Evolutionary conservation across 2,113 vertebrate genomes (phyloP).

Genomic region (Leucopternis melanops): DNA sequence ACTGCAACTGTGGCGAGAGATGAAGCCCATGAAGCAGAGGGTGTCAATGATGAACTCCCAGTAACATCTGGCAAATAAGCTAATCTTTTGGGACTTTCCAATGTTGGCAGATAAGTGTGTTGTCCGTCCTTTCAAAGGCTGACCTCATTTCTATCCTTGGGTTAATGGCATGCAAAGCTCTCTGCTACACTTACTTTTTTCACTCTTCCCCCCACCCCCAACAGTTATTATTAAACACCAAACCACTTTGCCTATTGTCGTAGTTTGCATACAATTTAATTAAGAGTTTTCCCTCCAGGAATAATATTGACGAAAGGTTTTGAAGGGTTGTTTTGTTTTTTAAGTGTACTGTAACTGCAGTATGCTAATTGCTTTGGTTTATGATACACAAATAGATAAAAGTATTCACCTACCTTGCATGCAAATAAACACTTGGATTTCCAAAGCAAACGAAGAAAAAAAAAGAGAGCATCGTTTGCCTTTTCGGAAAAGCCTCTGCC

Average conservation of each 20-base stretch:
- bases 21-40: slow-evolving; percentile 26
- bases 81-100: slow-evolving; percentile 36
- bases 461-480: slow-evolving; percentile 34
- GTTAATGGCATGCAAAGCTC: slow-evolving; percentile 41
- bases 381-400: slow-evolving; percentile 64
- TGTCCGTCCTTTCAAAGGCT: slow-evolving; percentile 18
- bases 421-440: slow-evolving; percentile 63
- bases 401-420: slow-evolving; percentile 61
- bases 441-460: slow-evolving; percentile 25
- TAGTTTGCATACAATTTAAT: slow-evolving; percentile 52
- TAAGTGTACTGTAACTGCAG: slow-evolving; percentile 46
- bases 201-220: not conserved
- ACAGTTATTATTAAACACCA: slow-evolving; percentile 43
- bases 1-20: not conserved
- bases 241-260: slow-evolving; percentile 41
- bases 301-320: slow-evolving; percentile 62
- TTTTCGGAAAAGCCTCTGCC: no score
- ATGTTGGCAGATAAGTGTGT: not conserved
- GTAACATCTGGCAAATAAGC: slow-evolving; percentile 63
- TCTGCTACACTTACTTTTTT: slow-evolving; percentile 9
- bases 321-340: slow-evolving; percentile 19
- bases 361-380: slow-evolving; percentile 65
- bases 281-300: slow-evolving; percentile 52
- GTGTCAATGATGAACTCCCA: slow-evolving; percentile 58
- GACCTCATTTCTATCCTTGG: slow-evolving; percentile 43